Percentiles rank a stretch among this genome's conserved stretches.
These are phyloP conservation scores for Pecten maximus DNA, from an alignment of 2,888 invertebrate genomes.

Conservation along the genomic window DNA sequence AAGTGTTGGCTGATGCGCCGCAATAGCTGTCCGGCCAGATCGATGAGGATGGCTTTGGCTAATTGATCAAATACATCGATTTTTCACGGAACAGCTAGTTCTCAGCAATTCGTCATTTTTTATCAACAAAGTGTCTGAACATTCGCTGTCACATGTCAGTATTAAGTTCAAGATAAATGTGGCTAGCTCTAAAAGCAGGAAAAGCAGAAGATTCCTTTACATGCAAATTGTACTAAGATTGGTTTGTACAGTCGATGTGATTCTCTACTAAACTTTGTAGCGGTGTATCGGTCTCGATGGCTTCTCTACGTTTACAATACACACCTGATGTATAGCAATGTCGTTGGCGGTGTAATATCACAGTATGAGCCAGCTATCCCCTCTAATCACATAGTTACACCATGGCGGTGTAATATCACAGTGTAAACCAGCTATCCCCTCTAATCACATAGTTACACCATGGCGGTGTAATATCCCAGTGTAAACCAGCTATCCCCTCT, in stretches of 20 bases:
- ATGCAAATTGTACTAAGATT: neutral
- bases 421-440: neutral
- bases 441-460: neutral
- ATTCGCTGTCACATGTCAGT: neutral
- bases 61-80: neutral
- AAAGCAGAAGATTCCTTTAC: neutral
- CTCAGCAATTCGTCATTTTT: neutral
- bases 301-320: neutral
- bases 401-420: neutral
- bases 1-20: neutral
- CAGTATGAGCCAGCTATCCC: neutral
- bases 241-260: neutral
- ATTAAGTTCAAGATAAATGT: neutral
- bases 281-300: neutral
- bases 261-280: neutral
- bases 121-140: neutral
- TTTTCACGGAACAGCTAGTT: neutral
- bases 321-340: neutral
- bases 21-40: neutral
- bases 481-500: neutral
- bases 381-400: neutral
- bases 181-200: neutral
- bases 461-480: neutral
- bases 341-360: neutral
- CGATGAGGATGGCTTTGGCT: neutral